Conservation (phyloP, 2,113 vertebrate genomes). For the Cinclus cinclus region DNA sequence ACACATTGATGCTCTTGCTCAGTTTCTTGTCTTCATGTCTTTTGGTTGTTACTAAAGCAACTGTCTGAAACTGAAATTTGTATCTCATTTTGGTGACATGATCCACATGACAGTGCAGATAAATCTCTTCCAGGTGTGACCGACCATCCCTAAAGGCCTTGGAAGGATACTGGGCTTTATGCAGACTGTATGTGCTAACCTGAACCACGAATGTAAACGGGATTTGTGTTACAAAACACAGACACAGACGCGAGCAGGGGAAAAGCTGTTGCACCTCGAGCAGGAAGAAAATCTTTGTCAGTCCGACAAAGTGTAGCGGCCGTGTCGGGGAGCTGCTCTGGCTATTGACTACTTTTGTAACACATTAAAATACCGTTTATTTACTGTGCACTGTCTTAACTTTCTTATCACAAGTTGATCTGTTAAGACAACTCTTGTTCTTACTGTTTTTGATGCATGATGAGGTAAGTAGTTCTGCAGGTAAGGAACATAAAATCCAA, state of each 20-base stretch:
- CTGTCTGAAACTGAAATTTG: background rate
- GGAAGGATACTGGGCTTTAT: background rate
- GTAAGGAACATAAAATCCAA: conserved; percentile 2
- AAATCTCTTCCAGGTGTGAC: background rate
- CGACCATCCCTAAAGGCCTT: background rate
- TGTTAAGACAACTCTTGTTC: background rate
- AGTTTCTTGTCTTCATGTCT: conserved; percentile 5
- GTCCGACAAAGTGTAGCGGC: background rate
- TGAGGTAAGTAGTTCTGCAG: conserved; percentile 52
- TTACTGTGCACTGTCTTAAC: conserved; percentile 39
- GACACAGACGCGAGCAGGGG: background rate
- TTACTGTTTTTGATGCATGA: background rate
- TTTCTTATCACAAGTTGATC: background rate
- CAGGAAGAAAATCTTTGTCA: background rate
- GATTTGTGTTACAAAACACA: background rate
- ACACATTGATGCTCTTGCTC: conserved; percentile 24
- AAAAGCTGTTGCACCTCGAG: background rate
- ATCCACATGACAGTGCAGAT: background rate
- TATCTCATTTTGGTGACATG: background rate
- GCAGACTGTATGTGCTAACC: background rate
- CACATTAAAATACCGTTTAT: conserved; percentile 17
- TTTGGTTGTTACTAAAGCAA: background rate
- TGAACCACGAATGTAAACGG: background rate
- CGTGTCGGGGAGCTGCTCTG: background rate
- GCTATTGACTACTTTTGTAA: background rate